A percentile compares a stretch with the other conserved stretches of the same genome.
Evolutionary conservation across 2,888 invertebrate species (phyloP).

Genomic region (Eledona agricola): DNA sequence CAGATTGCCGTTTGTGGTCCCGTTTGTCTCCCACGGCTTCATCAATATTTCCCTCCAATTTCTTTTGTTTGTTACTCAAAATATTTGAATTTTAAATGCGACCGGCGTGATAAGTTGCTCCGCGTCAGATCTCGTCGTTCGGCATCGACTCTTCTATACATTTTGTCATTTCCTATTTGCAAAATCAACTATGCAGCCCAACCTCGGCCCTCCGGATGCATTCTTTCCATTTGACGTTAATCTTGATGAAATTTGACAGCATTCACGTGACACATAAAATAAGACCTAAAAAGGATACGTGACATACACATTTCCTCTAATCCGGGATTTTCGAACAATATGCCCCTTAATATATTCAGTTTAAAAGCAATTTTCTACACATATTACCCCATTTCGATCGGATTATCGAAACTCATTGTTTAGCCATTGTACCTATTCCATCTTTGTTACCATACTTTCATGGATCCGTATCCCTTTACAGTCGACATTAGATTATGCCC

Average conservation of each 20-base stretch:
- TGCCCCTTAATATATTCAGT: conserved; percentile 57
- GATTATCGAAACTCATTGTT: conserved; percentile 48
- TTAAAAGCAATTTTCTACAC: conserved; percentile 60
- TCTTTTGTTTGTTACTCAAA: too few relatives aligned
- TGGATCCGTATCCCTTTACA: conserved; percentile 30
- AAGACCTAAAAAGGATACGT: conserved; percentile 49
- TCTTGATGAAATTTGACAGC: conserved; percentile 58
- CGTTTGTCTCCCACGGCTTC: too few relatives aligned
- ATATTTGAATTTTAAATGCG: too few relatives aligned
- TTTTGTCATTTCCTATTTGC: too few relatives aligned
- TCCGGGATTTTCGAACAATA: conserved; percentile 56
- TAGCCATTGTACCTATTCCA: conserved; percentile 29
- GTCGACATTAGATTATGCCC: conserved; percentile 13
- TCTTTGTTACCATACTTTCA: conserved; percentile 31
- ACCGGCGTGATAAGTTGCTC: too few relatives aligned
- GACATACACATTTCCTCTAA: conserved; percentile 52
- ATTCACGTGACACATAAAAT: conserved; percentile 53
- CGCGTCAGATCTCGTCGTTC: too few relatives aligned
- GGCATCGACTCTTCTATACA: too few relatives aligned
- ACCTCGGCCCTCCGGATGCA: too few relatives aligned
- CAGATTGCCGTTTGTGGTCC: too few relatives aligned
- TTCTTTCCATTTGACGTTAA: conserved; percentile 42
- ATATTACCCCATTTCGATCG: conserved; percentile 59
- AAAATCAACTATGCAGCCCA: too few relatives aligned
- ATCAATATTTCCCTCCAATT: too few relatives aligned